Conservation (phyloP, 2,113 vertebrate species). For the Cynocephalus volans region DNA sequence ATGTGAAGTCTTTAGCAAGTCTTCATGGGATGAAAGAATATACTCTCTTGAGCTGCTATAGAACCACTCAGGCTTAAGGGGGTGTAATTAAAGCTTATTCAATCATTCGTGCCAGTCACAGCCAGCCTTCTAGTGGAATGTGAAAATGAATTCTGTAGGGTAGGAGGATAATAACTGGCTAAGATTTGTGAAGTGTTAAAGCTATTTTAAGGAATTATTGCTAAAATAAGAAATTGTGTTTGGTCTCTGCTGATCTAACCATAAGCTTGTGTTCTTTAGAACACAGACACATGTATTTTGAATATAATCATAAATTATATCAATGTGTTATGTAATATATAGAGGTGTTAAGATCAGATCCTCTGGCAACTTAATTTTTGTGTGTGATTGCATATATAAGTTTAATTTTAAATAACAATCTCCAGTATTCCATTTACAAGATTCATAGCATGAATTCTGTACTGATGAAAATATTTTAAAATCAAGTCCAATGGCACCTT, state of each 20-base stretch:
- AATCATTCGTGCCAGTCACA: constrained; percentile 70
- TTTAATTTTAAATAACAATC: background rate
- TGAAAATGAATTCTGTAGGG: constrained; percentile 73
- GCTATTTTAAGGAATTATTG: constrained; percentile 66
- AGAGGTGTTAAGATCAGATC: background rate
- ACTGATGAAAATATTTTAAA: constrained; percentile 22
- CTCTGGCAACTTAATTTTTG: background rate
- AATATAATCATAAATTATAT: background rate
- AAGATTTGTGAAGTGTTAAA: constrained; percentile 70
- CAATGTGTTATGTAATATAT: background rate
- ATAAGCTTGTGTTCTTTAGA: background rate
- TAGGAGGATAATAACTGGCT: constrained; percentile 67
- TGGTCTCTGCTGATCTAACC: constrained; percentile 53
- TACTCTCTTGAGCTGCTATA: background rate
- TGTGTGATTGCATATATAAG: background rate
- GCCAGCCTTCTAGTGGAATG: constrained; percentile 8
- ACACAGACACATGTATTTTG: background rate
- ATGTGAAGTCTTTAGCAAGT: constrained; percentile 25
- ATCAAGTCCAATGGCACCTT: background rate
- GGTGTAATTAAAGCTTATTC: constrained; percentile 79
- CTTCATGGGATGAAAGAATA: constrained; percentile 70
- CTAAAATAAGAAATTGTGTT: constrained; percentile 57
- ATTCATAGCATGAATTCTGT: background rate
- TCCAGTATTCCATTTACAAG: background rate
- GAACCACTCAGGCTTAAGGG: constrained; percentile 64